Conservation (phyloP, 2,113 vertebrate species). For the Gavia stellata region DNA sequence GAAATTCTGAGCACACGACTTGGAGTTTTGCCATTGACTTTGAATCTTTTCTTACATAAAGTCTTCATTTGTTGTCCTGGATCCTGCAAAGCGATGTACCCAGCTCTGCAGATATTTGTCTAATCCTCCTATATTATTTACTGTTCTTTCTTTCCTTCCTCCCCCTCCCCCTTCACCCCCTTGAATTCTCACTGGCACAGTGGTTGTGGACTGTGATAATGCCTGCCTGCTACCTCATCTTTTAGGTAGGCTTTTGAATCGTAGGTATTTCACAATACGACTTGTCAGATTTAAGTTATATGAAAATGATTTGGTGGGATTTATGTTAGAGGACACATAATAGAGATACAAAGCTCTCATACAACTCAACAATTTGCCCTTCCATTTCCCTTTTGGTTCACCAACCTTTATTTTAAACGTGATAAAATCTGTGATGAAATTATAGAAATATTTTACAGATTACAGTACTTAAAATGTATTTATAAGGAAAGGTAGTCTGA, state of each 20-base stretch:
- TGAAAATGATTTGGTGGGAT: not conserved
- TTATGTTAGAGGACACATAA: not conserved
- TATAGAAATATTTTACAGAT: not conserved
- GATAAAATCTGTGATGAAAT: not conserved
- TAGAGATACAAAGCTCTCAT: not conserved
- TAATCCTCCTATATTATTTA: not conserved
- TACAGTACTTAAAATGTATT: not conserved
- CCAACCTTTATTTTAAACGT: not conserved
- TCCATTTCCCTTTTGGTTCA: not conserved
- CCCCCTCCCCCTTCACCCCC: not conserved
- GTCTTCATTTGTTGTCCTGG: not conserved
- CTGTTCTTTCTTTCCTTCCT: not conserved
- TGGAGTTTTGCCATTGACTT: conserved; percentile 30
- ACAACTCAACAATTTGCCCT: not conserved
- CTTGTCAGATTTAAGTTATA: not conserved
- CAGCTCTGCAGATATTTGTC: not conserved
- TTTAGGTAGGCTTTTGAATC: not conserved
- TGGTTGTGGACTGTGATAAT: not conserved
- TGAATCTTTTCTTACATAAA: conserved; percentile 26
- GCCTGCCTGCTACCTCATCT: not conserved
- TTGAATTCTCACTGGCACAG: not conserved
- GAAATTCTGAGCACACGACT: not conserved
- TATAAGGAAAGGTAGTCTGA: not conserved
- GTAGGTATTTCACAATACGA: not conserved
- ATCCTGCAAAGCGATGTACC: not conserved